Evolutionary conservation across 2,797 vertebrate species (phyloP).

Genomic region (Tokudaia muenninki): DNA sequence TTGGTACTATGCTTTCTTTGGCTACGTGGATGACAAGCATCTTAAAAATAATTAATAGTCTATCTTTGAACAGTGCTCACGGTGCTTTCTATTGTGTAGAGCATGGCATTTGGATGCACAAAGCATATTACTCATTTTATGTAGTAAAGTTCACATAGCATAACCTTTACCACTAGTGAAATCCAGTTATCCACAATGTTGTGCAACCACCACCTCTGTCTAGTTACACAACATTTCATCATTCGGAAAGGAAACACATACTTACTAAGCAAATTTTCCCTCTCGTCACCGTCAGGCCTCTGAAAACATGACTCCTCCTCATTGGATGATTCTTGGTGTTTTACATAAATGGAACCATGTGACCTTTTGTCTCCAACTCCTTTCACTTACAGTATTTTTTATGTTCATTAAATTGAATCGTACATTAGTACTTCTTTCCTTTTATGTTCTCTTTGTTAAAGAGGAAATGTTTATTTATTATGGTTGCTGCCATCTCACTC

Average conservation of each 20-base stretch:
- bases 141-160: neutral
- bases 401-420: neutral
- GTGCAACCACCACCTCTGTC: neutral
- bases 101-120: neutral
- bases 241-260: neutral
- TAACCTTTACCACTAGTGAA: neutral
- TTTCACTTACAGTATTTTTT: neutral
- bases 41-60: neutral
- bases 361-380: neutral
- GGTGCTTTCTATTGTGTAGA: neutral
- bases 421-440: neutral
- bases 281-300: neutral
- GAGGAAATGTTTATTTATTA: neutral
- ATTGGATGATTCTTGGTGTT: neutral
- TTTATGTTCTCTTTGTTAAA: neutral
- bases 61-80: neutral
- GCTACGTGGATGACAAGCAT: neutral
- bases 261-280: neutral
- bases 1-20: neutral
- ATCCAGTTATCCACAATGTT: slow-evolving; percentile 19
- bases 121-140: neutral
- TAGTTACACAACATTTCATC: slow-evolving; percentile 29
- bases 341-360: neutral
- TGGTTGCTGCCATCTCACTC: neutral
- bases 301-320: neutral